Percentiles rank a stretch among this genome's conserved stretches.
Conservation (phyloP, 1,140 invertebrate genomes). For the Gryon sp. region DNA sequence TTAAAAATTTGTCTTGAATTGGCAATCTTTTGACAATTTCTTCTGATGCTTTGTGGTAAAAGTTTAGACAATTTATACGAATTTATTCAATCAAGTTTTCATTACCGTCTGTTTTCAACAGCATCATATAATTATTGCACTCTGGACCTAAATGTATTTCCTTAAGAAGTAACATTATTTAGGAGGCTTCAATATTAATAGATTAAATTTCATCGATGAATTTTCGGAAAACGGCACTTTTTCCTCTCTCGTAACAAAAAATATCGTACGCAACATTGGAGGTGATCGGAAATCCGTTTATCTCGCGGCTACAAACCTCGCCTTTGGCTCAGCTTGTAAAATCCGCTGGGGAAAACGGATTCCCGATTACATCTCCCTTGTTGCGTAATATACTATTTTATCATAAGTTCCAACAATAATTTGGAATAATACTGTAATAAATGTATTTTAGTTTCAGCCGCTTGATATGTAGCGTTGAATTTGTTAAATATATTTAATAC, state of each 20-base stretch:
- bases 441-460: slow-evolving; percentile 44
- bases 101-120: not conserved
- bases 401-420: slow-evolving; percentile 9
- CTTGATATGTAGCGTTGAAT: too few species aligned
- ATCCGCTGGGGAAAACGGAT: too few species aligned
- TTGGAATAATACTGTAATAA: slow-evolving; percentile 7
- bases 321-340: too few species aligned
- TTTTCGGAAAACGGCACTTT: not conserved
- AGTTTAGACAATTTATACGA: not conserved
- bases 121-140: not conserved
- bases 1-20: slow-evolving; percentile 10
- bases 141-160: slow-evolving; percentile 5
- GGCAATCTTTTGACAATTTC: slow-evolving; percentile 11
- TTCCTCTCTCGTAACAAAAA: too few species aligned
- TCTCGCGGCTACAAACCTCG: too few species aligned
- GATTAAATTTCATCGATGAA: not conserved
- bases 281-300: too few species aligned
- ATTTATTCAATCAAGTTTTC: not conserved
- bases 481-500: slow-evolving; percentile 39
- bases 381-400: too few species aligned
- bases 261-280: too few species aligned
- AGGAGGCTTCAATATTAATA: too few species aligned
- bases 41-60: slow-evolving; percentile 17
- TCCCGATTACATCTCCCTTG: too few species aligned
- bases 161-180: not conserved